Evolutionary conservation across 2,888 invertebrate species (phyloP), one percentile per base, ranked within the genome.

Genomic region (Nowickia ferox): DNA sequence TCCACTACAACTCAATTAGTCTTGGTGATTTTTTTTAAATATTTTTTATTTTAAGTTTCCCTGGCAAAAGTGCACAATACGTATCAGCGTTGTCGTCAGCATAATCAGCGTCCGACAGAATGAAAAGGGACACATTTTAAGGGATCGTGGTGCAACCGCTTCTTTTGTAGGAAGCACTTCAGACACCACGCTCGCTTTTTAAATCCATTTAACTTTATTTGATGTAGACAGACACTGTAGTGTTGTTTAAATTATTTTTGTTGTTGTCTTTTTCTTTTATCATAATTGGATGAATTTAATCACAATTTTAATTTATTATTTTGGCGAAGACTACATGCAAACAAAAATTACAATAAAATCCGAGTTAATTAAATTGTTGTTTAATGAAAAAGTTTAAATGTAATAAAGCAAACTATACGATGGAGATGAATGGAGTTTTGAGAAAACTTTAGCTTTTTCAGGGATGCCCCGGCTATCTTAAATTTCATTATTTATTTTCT

Each of bases 1-100:
- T 46, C 71, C 83, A 83, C 86, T 86, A 86, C 86, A 86, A 86
- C 86, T 86, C 86, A 86, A 86, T 86, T 86, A 83, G 86, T 79
- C 22, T 75, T 66, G 75, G 79, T 79, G 51, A 57, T 76, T 74
- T 82, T 76, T 79, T 51, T 78, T 51, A 53, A 22, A 46, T 44
- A 38, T 17, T 30, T 30, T 30, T 30, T 30, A 30, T 30, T 74
- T 76, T 63, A 13, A 69, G 72, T 71, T 57, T 13, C 59, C 11
- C 19, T 30, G n/a, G 19, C 44, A 13, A 55, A 79, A 72, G 13
- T 19, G 59, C 57, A 68, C 19, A 38, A 22, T 48, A 30, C 6
- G 30, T 6, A 17, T 17, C 40, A 19, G 22, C 17, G 46, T 57
- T 17, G 57, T 55, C 42, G 71, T 71, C 72, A 57, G 19, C 15